Conservation (phyloP, 2,797 vertebrate species). For the Lepilemur septentrionalis region DNA sequence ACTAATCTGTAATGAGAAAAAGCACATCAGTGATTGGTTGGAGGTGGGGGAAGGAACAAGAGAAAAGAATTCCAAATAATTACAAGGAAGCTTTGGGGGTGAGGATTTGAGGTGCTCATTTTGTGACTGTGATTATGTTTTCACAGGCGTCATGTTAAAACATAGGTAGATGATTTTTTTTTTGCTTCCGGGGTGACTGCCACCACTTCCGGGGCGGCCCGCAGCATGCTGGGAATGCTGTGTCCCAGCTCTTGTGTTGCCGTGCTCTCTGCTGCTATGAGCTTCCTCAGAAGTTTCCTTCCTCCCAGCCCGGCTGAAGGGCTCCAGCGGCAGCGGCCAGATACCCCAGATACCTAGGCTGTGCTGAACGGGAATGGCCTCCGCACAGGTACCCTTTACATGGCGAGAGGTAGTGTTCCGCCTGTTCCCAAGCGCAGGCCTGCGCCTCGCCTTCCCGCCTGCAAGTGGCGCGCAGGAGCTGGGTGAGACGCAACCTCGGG, state of each 20-base stretch:
- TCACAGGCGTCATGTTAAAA: not conserved
- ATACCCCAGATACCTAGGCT: constrained; percentile 86
- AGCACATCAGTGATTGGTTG: not conserved
- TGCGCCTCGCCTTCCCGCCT: not conserved
- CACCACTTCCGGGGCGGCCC: constrained; percentile 50
- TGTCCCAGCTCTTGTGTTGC: rapidly evolving
- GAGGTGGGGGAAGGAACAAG: rapidly evolving
- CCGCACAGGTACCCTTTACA: constrained; percentile 92
- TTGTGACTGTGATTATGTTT: not conserved
- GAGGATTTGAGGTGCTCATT: not conserved
- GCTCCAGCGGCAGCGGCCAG: constrained; percentile 90
- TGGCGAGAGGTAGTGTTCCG: constrained; percentile 90
- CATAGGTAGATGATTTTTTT: not conserved
- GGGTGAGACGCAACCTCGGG: not conserved
- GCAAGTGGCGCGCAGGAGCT: not conserved
- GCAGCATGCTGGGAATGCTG: rapidly evolving
- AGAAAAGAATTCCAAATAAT: not conserved
- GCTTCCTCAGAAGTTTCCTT: constrained; percentile 88
- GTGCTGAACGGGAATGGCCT: constrained; percentile 91
- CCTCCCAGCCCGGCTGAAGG: constrained; percentile 89
- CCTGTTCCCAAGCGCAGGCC: not conserved
- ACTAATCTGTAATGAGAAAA: not conserved
- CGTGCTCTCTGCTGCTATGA: constrained; percentile 83
- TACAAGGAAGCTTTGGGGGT: not conserved
- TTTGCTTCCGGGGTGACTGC: constrained; percentile 25